A percentile compares a stretch with the other conserved stretches of the same genome.
These are phyloP conservation scores for Hiodon tergisus DNA, from an alignment of 2,113 vertebrate species.

Conservation along the genomic window DNA sequence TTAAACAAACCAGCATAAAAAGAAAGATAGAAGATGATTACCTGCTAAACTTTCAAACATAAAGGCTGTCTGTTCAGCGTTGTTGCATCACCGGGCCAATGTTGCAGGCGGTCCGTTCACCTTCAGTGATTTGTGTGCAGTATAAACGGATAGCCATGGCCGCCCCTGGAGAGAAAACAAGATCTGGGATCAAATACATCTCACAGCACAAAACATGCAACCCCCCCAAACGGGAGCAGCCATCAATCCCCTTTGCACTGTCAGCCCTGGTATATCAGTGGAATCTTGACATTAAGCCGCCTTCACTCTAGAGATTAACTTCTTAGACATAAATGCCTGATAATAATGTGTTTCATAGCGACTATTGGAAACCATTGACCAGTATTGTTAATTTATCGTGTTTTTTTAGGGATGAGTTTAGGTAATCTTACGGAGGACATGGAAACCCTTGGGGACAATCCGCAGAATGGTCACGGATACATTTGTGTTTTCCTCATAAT, in stretches of 20 bases:
- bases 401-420: conserved; percentile 17
- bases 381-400: conserved; percentile 31
- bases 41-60: conserved; percentile 5
- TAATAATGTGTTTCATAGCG: conserved; percentile 52
- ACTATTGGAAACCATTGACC: conserved; percentile 51
- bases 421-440: conserved; percentile 20
- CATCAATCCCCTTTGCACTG: conserved; percentile 5
- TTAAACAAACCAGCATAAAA: conserved; percentile 15
- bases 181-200: neutral
- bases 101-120: neutral
- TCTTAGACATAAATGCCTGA: conserved; percentile 51
- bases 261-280: conserved; percentile 10
- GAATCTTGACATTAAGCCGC: conserved; percentile 31
- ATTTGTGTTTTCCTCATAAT: neutral
- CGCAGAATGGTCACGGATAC: conserved; percentile 10
- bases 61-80: neutral
- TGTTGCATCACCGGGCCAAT: neutral
- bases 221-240: neutral
- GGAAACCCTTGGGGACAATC: conserved; percentile 43
- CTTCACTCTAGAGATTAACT: conserved; percentile 59
- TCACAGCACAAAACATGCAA: neutral
- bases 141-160: neutral
- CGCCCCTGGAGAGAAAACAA: neutral
- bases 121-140: neutral
- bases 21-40: conserved; percentile 20